Evolutionary conservation across 2,797 vertebrate genomes (phyloP).

Genomic region (Arrhamphus sclerolepis): DNA sequence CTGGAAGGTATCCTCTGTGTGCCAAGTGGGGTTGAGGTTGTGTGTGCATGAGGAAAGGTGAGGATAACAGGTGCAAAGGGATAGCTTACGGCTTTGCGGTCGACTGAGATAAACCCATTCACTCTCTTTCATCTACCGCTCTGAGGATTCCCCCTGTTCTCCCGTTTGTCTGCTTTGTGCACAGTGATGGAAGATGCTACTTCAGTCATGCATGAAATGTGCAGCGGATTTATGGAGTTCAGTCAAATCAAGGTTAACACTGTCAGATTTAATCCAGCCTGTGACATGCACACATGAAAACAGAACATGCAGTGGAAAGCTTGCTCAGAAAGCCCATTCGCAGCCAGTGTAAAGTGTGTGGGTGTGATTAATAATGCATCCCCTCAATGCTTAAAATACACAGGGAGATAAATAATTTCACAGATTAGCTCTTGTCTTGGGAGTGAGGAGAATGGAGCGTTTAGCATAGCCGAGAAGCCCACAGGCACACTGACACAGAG

Average conservation of each 20-base stretch:
- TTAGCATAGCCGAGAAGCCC: conserved; percentile 61
- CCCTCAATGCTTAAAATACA: conserved; percentile 72
- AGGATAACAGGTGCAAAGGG: conserved; percentile 17
- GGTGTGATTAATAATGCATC: conserved; percentile 68
- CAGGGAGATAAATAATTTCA: conserved; percentile 77
- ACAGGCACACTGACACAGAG: conserved; percentile 65
- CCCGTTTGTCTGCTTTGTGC: not conserved
- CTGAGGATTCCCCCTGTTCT: conserved; percentile 10
- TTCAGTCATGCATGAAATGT: conserved; percentile 10
- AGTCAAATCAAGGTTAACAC: conserved; percentile 44
- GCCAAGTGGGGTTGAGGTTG: conserved; percentile 12
- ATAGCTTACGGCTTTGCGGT: conserved; percentile 33
- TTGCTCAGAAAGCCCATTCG: conserved; percentile 20
- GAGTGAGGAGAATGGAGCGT: conserved; percentile 66
- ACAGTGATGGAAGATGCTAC: conserved; percentile 4
- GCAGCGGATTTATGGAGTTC: conserved; percentile 16
- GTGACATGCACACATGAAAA: conserved; percentile 21
- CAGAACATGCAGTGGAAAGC: conserved; percentile 10
- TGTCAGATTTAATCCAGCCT: conserved; percentile 34
- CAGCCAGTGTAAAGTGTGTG: conserved; percentile 38
- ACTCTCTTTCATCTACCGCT: conserved; percentile 16
- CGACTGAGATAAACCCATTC: conserved; percentile 23
- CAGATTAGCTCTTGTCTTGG: conserved; percentile 70
- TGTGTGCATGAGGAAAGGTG: not conserved
- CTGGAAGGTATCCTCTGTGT: conserved; percentile 6